Evolutionary conservation across 2,888 invertebrate genomes (phyloP), one percentile per base, ranked within the genome.

Genomic region (Sarcophaga rosellei): DNA sequence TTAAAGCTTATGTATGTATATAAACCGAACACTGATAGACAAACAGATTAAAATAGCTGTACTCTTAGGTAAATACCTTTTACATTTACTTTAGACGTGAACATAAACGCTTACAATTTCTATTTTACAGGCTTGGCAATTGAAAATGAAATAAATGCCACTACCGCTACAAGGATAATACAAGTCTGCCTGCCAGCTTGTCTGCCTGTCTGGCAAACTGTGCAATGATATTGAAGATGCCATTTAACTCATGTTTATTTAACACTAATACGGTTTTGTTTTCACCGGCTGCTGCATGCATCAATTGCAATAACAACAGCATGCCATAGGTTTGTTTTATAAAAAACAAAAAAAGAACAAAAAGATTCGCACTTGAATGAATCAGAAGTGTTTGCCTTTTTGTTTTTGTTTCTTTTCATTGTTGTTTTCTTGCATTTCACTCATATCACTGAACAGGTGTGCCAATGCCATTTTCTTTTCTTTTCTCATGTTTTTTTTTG

Each of bases 401-500:
- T 47, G 11, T 20, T 35, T 59, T 73, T 69, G 62, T 68, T 11
- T 65, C 5, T 59, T 53, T 47, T 12, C 53, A 35, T 1, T 35
- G 35, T 35, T 35, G 59, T 47, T 69, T 69, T 57, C 47, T 59
- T 57, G 68, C 65, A 53, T 69, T 78, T 69, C 61, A 20, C 68
- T 59, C 79, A 74, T 59, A 83, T 25, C 59, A 65, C 66, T 68
- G 83, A 77, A 61, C 83, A 86, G 84, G 84, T 86, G 81, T 66
- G 5, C 12, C 17, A 81, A 73, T 81, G 57, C 69, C 47, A 80
- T 86, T 85, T 77, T 21, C 4, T 44, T 17, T 4, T 75, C 45
- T 35, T 35, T 3, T 35, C 10, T 25, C 5, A 4, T 25, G 5
- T 35, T 3, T 35, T 35, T 10, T 35, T 35, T 25, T 25, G 25